Base-by-base conservation (phyloP, 2,888 invertebrate genomes). In the Digitonthophagus gazella region DNA sequence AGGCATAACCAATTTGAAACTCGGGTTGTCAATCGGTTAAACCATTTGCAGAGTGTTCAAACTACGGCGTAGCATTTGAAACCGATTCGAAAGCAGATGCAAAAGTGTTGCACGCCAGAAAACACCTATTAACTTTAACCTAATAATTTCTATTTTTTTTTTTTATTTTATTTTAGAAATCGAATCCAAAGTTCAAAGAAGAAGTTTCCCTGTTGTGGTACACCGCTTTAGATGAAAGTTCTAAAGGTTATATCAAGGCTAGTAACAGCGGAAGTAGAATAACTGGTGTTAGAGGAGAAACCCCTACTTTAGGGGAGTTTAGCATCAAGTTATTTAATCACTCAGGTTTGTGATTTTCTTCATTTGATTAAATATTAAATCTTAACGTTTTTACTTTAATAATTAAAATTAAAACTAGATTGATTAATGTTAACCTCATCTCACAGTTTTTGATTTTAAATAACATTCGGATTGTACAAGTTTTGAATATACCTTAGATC, bases 161-260 rank as follows among this genome's bases (percentile, higher is more conserved):
- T 56, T 11, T 20, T 22, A 16, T 54, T n/a, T 14, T 58, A 18
- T 71, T 72, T 54, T 61, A 78, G 75, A 63, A 73, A 5, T 71
- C 73, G 16, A 72, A 71, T 65, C 71, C 74, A 67, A 67, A 72
- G n/a, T 68, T 80, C 3, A 55, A 67, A 0, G 84, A 86, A 56
- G 87, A 87, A 1, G 85, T 91, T 16, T 90, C 92, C 0, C 76
- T 96, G 0, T 83, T 95, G 15, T 94, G 94, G 89, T 96, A 96
- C 79, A 88, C 89, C 1, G 94, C 93, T 0, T 83, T 95, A 6
- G 96, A 96, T 77, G 92, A 92, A 75, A 86, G 86, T 72, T 87
- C 88, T 0, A 85, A 87, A 72, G 75, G 90, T 0, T 84, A 84
- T 73, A 84, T 88, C 11, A 83, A 84, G 74, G 83, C 85, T 6